Base-by-base conservation (phyloP, 2,797 vertebrate species). In the Epinephelus coioides region DNA sequence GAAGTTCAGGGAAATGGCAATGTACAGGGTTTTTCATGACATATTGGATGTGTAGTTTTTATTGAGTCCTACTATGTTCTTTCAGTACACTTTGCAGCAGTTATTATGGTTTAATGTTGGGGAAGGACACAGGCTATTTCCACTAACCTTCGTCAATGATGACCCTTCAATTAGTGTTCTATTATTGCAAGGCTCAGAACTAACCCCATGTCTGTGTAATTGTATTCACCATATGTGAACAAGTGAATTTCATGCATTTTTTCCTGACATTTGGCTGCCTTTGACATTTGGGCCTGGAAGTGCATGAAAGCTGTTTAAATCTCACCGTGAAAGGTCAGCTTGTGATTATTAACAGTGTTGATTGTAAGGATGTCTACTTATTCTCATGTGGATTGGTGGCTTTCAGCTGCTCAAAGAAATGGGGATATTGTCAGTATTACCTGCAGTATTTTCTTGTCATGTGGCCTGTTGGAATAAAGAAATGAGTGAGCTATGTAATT, bases 271-370 rank as follows among this genome's bases (percentile, higher is more conserved):
- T 93, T 91, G 85, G 79, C 83, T 90, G 81, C 61, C 77, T 67
- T 68, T 94, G 92, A 93, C 92, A 94, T 94, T 95, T 92, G 76
- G 76, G 78, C 69, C 79, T 80, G 65, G 57, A 78, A 92, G 90
- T 92, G 81, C 87, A 83, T 88, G 78, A 85, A 89, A 91, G 90
- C 87, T 76, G 76, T 88, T 90, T 78, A 83, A 85, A 71, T 83
- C 81, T 69, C 66, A 65, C 44, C 14, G 6, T 68, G 67, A 94
- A 95, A 95, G 93, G 93, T 94, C 91, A 91, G 63, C 74, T 53
- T 83, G 72, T 85, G 84, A 90, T 90, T 90, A 91, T 86, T 76
- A 86, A 83, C 73, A 43, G 79, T 55, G 69, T 67, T 64, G 59
- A 43, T 67, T 80, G 34, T 69, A 46, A 72, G 57, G 62, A 79